Percentiles rank a stretch among this genome's conserved stretches.
Conservation (phyloP, 2,797 vertebrate genomes). For the Takifugu ocellatus region DNA sequence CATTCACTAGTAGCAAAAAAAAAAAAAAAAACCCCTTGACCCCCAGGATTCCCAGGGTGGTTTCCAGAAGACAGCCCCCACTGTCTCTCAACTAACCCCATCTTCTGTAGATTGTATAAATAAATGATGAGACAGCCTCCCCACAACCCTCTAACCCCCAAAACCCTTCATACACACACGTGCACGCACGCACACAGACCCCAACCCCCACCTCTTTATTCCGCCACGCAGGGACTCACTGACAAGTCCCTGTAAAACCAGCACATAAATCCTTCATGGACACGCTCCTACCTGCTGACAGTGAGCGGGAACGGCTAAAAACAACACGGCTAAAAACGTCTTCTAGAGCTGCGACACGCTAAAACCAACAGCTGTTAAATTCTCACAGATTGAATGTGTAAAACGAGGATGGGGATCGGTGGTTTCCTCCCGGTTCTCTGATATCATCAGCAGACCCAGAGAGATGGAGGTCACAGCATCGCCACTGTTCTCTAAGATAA, state of each 20-base stretch:
- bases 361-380: background rate
- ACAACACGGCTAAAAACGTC: background rate
- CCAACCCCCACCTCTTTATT: conserved; percentile 59
- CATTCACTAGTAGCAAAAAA: conserved; percentile 59
- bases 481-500: too few species aligned
- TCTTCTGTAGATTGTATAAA: conserved; percentile 73
- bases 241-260: conserved; percentile 45
- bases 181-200: conserved; percentile 33
- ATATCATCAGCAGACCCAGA: conserved; percentile 8
- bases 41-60: conserved; percentile 58
- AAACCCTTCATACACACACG: conserved; percentile 37
- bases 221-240: conserved; percentile 40
- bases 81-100: conserved; percentile 49
- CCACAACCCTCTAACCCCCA: conserved; percentile 54
- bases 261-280: conserved; percentile 57
- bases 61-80: conserved; percentile 39
- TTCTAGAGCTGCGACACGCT: background rate
- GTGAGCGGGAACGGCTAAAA: conserved; percentile 23
- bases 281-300: conserved; percentile 20
- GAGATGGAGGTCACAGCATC: background rate
- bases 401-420: background rate
- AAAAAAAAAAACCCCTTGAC: conserved; percentile 74
- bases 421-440: conserved; percentile 16
- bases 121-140: conserved; percentile 73
- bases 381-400: background rate